phyloP scores from a whole-genome alignment of 2,113 vertebrate species.

The Ptychochromis oligacanthus region DNA sequence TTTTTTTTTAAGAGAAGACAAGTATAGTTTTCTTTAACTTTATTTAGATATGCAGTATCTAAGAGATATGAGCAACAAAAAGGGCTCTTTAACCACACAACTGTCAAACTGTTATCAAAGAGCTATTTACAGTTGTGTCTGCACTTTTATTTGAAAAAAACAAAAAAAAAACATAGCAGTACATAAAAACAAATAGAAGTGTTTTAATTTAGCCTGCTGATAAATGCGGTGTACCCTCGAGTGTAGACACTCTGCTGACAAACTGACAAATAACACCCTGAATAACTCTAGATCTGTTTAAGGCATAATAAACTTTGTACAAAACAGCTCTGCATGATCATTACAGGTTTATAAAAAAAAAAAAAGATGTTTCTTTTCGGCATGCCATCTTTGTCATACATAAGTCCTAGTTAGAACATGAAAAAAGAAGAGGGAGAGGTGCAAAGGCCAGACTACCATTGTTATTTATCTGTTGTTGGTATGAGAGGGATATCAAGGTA shows the following conservation, averaged over 20 bases:
- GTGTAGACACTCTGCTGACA: conserved; percentile 24
- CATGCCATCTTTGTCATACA: background rate
- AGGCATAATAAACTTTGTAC: background rate
- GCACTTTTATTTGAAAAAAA: conserved; percentile 31
- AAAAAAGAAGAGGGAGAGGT: background rate
- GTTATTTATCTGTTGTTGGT: background rate
- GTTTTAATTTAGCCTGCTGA: conserved; percentile 54
- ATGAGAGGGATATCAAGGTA: background rate
- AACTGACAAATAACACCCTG: conserved; percentile 14
- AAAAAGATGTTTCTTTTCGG: background rate
- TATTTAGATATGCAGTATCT: conserved; percentile 62
- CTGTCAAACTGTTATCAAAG: conserved; percentile 69
- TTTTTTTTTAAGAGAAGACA: conserved; percentile 31
- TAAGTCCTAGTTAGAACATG: background rate
- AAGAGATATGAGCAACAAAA: conserved; percentile 43
- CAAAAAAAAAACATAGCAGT: background rate
- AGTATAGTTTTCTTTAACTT: conserved; percentile 56
- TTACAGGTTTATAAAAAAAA: background rate
- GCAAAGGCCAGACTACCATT: background rate
- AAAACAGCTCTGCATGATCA: conserved; percentile 10
- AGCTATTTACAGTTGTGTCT: conserved; percentile 57
- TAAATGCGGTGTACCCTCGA: conserved; percentile 34
- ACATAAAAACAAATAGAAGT: conserved; percentile 50
- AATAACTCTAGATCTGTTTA: background rate
- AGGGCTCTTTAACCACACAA: conserved; percentile 26